Evolutionary conservation across 2,888 invertebrate genomes (phyloP).

Genomic region (Lasioglossum malachurum): DNA sequence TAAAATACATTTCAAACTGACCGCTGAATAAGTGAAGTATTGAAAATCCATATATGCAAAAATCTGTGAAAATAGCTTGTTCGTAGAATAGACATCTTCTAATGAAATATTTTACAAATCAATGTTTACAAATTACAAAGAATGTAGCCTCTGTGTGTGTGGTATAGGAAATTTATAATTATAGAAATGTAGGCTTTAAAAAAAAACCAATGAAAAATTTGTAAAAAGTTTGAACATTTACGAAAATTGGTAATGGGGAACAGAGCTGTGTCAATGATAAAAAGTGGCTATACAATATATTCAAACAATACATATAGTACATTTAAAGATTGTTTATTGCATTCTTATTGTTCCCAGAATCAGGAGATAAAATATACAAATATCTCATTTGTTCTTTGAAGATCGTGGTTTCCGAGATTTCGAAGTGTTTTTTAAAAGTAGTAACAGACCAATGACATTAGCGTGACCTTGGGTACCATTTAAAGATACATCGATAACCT

Average conservation of each 20-base stretch:
- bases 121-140: not conserved
- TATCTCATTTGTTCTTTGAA: not conserved
- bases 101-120: not conserved
- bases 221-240: not conserved
- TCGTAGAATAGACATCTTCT: not conserved
- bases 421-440: not conserved
- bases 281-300: not conserved
- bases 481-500: not conserved
- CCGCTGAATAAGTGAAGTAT: not conserved
- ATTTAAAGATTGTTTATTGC: not conserved
- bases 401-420: not conserved
- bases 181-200: not conserved
- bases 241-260: not conserved
- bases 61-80: not conserved
- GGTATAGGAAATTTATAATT: not conserved
- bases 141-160: not conserved
- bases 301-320: not conserved
- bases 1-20: not conserved
- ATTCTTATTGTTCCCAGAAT: not conserved
- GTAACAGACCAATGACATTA: not conserved
- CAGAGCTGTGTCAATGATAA: not conserved
- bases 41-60: conserved; percentile 1
- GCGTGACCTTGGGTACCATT: not conserved
- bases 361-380: not conserved
- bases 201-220: not conserved